Conservation (phyloP, 2,113 vertebrate species). For the Gymnorhina tibicen region DNA sequence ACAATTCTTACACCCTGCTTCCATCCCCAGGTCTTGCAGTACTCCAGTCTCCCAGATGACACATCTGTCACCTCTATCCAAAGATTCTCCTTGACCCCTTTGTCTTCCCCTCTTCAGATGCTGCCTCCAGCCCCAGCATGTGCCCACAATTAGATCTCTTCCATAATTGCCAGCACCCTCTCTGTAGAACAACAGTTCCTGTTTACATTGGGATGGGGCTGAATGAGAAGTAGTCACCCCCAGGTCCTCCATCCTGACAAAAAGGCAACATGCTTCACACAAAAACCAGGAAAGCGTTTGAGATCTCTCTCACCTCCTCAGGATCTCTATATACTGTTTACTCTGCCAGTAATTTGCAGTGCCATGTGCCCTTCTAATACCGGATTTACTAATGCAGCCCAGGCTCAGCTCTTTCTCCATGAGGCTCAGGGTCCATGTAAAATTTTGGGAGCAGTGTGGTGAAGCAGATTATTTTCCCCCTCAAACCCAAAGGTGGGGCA, state of each 20-base stretch:
- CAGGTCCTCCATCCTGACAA: background rate
- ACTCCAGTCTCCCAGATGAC: background rate
- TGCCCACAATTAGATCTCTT: background rate
- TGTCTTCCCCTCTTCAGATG: background rate
- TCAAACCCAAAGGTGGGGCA: background rate
- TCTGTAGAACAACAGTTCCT: background rate
- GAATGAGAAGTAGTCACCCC: background rate
- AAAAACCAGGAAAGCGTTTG: background rate
- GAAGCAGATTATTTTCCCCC: background rate
- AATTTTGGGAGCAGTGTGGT: background rate
- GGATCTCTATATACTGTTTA: background rate
- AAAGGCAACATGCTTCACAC: background rate
- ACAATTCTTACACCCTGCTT: fast-evolving
- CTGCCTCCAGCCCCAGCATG: background rate
- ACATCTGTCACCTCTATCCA: fast-evolving
- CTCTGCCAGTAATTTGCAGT: background rate
- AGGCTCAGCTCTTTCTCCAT: background rate
- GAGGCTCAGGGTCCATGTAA: fast-evolving
- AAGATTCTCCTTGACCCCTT: background rate
- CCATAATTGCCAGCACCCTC: background rate
- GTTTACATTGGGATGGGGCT: background rate
- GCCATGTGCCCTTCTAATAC: background rate
- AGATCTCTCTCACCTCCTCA: background rate
- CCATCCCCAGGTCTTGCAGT: background rate
- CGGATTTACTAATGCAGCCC: background rate